A percentile compares a stretch with the other conserved stretches of the same genome.
Evolutionary conservation across 1,140 invertebrate genomes (phyloP).

Genomic region (Drosophila repletoides): DNA sequence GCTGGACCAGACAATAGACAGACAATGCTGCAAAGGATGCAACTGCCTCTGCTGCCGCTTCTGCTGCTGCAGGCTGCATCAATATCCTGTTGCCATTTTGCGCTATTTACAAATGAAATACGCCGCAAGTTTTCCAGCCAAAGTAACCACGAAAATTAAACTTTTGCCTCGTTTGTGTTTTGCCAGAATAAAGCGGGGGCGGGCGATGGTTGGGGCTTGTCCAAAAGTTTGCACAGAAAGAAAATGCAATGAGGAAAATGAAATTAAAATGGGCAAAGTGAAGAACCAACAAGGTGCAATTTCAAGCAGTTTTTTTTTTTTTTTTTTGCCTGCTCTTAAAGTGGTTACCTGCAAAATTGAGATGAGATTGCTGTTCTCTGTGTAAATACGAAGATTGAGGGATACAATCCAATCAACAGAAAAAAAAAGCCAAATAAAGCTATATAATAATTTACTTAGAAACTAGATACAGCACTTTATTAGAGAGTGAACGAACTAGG

Average conservation of each 20-base stretch:
- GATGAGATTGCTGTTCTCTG: neutral
- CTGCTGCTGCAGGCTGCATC: conserved; percentile 48
- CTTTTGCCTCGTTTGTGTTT: conserved; percentile 63
- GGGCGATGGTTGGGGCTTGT: neutral
- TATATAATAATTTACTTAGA: conserved; percentile 2
- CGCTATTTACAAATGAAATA: conserved; percentile 70
- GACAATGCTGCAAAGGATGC: conserved; percentile 54
- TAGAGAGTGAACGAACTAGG: too few species aligned
- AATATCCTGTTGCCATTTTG: conserved; percentile 69
- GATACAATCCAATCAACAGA: too few species aligned
- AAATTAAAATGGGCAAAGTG: conserved; percentile 47
- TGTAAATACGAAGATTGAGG: neutral
- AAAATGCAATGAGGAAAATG: conserved; percentile 51
- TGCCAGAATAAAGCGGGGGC: conserved; percentile 1
- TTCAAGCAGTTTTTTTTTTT: conserved; percentile 25
- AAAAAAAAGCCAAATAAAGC: neutral
- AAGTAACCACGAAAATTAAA: conserved; percentile 69
- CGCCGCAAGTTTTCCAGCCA: conserved; percentile 64
- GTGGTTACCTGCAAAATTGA: conserved; percentile 11
- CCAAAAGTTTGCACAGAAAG: conserved; percentile 39
- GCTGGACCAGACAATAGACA: conserved; percentile 41
- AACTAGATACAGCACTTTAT: too few species aligned
- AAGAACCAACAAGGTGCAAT: conserved; percentile 45
- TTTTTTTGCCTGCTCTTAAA: too few species aligned
- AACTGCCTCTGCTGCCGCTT: conserved; percentile 23